Evolutionary conservation across 2,888 invertebrate genomes (phyloP), one percentile per base, ranked within the genome.

Genomic region (Pyrocoelia pectoralis): DNA sequence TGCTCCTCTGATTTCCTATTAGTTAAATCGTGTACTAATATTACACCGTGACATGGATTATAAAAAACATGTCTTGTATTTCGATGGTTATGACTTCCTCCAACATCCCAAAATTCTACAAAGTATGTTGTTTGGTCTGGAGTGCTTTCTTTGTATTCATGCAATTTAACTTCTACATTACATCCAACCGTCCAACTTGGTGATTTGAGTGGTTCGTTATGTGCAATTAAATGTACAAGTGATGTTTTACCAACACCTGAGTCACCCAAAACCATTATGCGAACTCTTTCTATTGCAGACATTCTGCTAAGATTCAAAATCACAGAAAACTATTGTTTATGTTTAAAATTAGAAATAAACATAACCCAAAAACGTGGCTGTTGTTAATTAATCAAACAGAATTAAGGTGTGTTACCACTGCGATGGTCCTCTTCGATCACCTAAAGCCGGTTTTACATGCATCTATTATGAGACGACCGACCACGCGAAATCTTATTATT

Each of bases 181-280:
- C 97, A 97, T 1, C 98, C 98, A 40, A 98, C 92, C 0, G 98
- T 98, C 94, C 97, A 98, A 56, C 94, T 91, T 0, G 97, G 95
- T 64, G 93, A 93, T 56, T 86, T 84, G 2, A 96, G 86, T 0
- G 94, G 90, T 78, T 95, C 92, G 77, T 91, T 92, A 74, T 96
- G 91, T 56, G 95, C 93, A 71, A 97, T 92, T 64, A 98, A 82
- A 82, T 97, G 94, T 0, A 95, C 94, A 49, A 98, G 84, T 0
- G 97, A 97, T 2, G 97, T 95, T 85, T 99, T 99, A 14, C 99
- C 99, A 66, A 98, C 98, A 65, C 98, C 97, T 90, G 81, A 76
- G 82, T 97, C 97, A 52, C 97, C 97, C 65, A 97, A 88, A 62
- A 97, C 90, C 73, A 97, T 88, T 65, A 97, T 90, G 81, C 95